Evolutionary conservation across 2,888 invertebrate genomes (phyloP).

Genomic region (Tetropium fuscum): DNA sequence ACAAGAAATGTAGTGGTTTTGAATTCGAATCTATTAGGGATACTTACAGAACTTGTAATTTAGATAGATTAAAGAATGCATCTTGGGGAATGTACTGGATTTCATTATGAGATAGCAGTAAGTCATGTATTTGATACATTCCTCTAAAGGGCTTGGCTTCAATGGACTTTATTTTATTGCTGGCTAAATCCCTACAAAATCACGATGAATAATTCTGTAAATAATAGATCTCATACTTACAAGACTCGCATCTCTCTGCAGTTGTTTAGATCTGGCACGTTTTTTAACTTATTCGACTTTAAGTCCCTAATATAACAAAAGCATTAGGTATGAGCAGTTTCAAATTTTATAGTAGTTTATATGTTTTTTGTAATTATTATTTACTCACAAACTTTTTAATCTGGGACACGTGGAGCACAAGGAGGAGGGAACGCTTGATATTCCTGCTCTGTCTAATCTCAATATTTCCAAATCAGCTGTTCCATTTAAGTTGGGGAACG

Average conservation of each 20-base stretch:
- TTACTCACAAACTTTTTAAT: conserved; percentile 88
- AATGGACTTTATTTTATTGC: conserved; percentile 81
- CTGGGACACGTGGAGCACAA: conserved; percentile 84
- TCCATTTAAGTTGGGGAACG: conserved; percentile 88
- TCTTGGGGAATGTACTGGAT: conserved; percentile 80
- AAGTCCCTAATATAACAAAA: conserved; percentile 74
- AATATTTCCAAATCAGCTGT: conserved; percentile 83
- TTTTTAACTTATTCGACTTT: conserved; percentile 83
- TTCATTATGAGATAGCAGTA: conserved; percentile 85
- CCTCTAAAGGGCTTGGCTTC: conserved; percentile 80
- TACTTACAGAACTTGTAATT: conserved; percentile 89
- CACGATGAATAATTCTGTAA: neutral
- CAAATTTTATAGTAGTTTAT: too few relatives aligned
- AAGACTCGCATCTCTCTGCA: conserved; percentile 87
- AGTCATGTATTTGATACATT: conserved; percentile 82
- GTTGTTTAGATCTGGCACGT: conserved; percentile 80
- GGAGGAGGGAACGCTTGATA: conserved; percentile 77
- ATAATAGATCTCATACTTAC: conserved; percentile 71
- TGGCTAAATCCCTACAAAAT: conserved; percentile 87
- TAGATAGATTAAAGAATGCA: conserved; percentile 83
- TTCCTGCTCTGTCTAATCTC: conserved; percentile 84
- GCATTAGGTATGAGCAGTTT: too few relatives aligned
- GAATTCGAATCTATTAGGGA: neutral
- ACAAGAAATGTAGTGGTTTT: neutral
- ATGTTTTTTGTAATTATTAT: too few relatives aligned